Percentiles rank a stretch among this genome's conserved stretches.
phyloP scores from a whole-genome alignment of 2,113 vertebrate genomes.

The Apaloderma vittatum region DNA sequence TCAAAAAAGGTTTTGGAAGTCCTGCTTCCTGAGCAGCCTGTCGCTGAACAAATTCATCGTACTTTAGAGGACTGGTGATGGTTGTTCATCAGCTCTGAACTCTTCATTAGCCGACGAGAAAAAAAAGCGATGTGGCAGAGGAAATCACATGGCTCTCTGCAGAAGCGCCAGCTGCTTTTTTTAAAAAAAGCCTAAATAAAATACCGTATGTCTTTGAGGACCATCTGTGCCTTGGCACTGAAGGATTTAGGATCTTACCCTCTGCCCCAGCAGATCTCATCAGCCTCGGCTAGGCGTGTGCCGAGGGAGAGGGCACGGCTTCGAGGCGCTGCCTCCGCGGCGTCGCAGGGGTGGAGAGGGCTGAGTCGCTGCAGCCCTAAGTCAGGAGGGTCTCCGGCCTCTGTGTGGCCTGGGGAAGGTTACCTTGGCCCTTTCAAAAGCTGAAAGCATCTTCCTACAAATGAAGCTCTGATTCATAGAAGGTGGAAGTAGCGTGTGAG shows the following conservation, averaged over 20 bases:
- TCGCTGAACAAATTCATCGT: not conserved
- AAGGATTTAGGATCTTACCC: not conserved
- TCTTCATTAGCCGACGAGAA: not conserved
- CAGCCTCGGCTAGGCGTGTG: accelerated
- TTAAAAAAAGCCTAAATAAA: not conserved
- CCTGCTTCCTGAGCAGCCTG: not conserved
- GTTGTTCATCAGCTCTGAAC: not conserved
- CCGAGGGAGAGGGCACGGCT: not conserved
- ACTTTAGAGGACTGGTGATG: not conserved
- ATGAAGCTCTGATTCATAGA: not conserved
- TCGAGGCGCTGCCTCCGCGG: not conserved
- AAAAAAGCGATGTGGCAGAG: not conserved
- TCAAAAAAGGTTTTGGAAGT: not conserved
- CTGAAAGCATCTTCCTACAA: not conserved
- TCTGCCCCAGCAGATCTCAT: not conserved
- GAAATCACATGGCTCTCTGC: not conserved
- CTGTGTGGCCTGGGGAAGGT: not conserved
- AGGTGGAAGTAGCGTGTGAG: not conserved
- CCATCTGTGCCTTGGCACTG: not conserved
- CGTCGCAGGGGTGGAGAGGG: not conserved
- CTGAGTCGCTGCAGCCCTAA: not conserved
- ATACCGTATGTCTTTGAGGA: not conserved
- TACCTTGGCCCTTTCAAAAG: not conserved
- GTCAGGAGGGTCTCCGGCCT: not conserved
- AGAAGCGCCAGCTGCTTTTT: not conserved